Percentiles rank a stretch among this genome's conserved stretches.
These are phyloP conservation scores for Mesorhabditis sp. DNA, from an alignment of 2,888 invertebrate genomes.

Conservation along the genomic window DNA sequence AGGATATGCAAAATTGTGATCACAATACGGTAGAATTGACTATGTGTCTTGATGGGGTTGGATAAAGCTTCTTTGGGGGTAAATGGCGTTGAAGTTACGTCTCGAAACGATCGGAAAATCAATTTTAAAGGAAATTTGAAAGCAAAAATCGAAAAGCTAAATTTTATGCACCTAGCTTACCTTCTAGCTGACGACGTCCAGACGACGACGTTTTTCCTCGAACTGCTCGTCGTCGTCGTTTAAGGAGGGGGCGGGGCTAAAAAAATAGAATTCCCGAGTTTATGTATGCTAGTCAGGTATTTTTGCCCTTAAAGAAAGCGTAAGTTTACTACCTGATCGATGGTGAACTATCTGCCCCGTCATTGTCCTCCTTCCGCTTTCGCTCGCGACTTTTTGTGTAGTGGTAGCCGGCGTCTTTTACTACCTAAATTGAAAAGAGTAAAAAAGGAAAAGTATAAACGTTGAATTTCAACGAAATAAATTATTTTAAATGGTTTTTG, in stretches of 20 bases:
- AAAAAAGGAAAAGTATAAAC: neutral
- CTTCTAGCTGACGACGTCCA: too few species aligned
- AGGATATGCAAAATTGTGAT: too few species aligned
- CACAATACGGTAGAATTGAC: too few species aligned
- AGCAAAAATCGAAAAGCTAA: too few species aligned
- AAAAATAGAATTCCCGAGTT: neutral
- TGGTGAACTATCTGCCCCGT: neutral
- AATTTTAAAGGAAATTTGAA: too few species aligned
- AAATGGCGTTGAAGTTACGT: too few species aligned
- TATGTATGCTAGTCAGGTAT: neutral
- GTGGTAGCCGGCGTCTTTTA: constrained; percentile 82
- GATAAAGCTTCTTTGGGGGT: too few species aligned
- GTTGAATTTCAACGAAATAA: neutral
- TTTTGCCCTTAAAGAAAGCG: neutral
- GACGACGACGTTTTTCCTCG: neutral
- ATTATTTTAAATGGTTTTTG: neutral
- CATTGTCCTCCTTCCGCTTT: constrained; percentile 45
- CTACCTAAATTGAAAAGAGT: constrained; percentile 67
- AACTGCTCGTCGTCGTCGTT: neutral
- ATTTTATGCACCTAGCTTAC: too few species aligned
- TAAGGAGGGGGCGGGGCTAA: neutral
- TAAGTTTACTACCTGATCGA: neutral
- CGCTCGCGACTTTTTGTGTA: constrained; percentile 65
- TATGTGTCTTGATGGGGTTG: too few species aligned
- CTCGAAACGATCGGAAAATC: too few species aligned